phyloP scores from a whole-genome alignment of 2,113 vertebrate genomes.

The Raphicerus campestris region DNA sequence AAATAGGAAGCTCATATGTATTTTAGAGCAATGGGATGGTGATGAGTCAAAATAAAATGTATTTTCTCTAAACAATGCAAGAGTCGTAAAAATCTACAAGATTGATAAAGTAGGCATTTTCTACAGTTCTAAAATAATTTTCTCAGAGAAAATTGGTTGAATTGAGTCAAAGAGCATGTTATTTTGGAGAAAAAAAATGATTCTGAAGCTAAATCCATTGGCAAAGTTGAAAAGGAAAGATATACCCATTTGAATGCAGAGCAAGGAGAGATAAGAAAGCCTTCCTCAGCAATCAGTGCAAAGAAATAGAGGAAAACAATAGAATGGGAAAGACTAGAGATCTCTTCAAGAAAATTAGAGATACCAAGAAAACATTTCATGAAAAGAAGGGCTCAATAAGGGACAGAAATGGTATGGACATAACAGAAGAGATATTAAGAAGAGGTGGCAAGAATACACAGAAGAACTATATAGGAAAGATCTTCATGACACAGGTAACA shows the following conservation, averaged over 20 bases:
- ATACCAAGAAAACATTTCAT: background rate
- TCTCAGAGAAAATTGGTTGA: background rate
- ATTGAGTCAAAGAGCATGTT: background rate
- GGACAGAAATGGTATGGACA: background rate
- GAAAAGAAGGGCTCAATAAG: background rate
- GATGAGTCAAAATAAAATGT: background rate
- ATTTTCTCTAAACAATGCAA: slow-evolving; percentile 20
- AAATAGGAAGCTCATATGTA: background rate
- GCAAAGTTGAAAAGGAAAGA: background rate
- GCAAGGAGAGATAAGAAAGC: background rate
- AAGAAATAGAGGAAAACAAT: background rate
- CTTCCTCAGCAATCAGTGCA: background rate
- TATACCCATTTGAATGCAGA: background rate
- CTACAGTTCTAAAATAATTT: background rate
- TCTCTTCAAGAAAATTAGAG: background rate
- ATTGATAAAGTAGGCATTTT: background rate
- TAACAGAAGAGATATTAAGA: background rate
- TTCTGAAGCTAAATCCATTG: background rate
- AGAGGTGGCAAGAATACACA: background rate
- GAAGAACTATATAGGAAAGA: background rate
- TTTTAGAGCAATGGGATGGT: background rate
- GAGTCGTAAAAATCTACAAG: background rate
- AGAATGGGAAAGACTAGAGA: background rate
- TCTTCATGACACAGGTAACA: background rate
- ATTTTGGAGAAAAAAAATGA: background rate